Conservation (phyloP, 1,140 invertebrate species). For the Popillia japonica region DNA sequence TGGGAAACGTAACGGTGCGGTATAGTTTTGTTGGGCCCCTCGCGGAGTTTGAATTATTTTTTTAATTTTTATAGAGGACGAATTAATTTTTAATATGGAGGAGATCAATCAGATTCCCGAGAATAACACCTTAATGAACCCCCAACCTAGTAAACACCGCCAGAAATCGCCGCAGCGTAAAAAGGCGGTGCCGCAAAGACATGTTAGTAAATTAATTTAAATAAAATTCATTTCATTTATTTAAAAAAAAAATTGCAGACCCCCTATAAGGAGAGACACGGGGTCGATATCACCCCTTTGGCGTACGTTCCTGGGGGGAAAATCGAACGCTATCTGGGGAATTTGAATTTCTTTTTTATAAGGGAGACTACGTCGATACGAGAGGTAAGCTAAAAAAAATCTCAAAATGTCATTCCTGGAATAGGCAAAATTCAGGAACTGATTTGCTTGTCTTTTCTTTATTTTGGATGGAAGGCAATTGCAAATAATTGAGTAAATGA, state of each 20-base stretch:
- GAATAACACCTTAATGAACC: conserved; percentile 46
- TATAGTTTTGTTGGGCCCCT: conserved; percentile 12
- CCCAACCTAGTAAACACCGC: conserved; percentile 48
- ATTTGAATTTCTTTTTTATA: conserved; percentile 95
- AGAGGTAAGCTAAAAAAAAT: conserved; percentile 72
- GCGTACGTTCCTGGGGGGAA: conserved; percentile 81
- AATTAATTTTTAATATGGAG: conserved; percentile 77
- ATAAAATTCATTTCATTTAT: conserved; percentile 47
- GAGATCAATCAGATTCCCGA: conserved; percentile 66
- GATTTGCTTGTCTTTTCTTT: too few relatives aligned
- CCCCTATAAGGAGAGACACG: conserved; percentile 72
- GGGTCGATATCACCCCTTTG: conserved; percentile 86
- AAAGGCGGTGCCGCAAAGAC: conserved; percentile 49
- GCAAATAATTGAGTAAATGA: conserved; percentile 74
- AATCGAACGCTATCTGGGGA: conserved; percentile 88
- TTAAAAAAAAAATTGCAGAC: conserved; percentile 60
- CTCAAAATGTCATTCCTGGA: too few relatives aligned
- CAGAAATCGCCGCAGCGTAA: conserved; percentile 54
- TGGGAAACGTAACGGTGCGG: conserved; percentile 17
- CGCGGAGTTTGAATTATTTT: too few relatives aligned
- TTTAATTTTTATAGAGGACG: conserved; percentile 60
- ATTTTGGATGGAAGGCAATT: conserved; percentile 27
- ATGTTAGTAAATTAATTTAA: conserved; percentile 51
- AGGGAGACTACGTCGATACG: conserved; percentile 91
- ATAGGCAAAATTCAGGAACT: too few relatives aligned